Conservation (phyloP, 1,140 invertebrate genomes). For the Pseudomyrmex pallidus region DNA sequence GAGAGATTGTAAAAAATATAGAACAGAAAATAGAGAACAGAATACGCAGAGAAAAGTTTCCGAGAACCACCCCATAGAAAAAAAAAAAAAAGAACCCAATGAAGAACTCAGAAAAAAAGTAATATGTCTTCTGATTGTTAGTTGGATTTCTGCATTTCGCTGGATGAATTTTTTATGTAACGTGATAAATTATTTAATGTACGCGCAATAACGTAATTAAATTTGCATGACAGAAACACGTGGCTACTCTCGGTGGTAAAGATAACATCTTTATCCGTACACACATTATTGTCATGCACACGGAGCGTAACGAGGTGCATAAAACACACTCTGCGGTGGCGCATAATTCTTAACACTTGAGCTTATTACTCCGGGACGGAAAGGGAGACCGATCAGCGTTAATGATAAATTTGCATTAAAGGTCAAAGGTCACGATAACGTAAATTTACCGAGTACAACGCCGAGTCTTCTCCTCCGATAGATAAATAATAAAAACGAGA, state of each 20-base stretch:
- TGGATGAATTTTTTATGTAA: background rate
- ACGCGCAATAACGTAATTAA: background rate
- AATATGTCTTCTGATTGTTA: background rate
- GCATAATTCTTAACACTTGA: constrained; percentile 43
- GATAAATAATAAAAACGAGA: no score
- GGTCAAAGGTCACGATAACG: constrained; percentile 17
- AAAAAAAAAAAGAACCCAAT: background rate
- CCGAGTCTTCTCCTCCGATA: no score
- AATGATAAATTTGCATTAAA: constrained; percentile 34
- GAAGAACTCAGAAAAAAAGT: background rate
- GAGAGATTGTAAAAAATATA: no score
- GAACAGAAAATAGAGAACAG: no score
- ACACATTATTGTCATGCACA: background rate
- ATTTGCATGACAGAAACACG: background rate
- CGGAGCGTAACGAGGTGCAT: constrained; percentile 13
- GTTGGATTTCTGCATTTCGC: background rate
- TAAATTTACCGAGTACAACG: background rate
- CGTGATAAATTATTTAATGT: background rate
- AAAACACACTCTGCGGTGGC: background rate
- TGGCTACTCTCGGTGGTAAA: background rate
- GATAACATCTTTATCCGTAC: constrained; percentile 19
- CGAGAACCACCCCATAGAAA: background rate
- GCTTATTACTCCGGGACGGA: constrained; percentile 29
- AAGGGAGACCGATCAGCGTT: background rate
- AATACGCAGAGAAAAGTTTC: no score